Percentiles rank a stretch among this genome's conserved stretches.
Evolutionary conservation across 2,888 invertebrate species (phyloP).

Genomic region (Zaprionus obscuricornis): DNA sequence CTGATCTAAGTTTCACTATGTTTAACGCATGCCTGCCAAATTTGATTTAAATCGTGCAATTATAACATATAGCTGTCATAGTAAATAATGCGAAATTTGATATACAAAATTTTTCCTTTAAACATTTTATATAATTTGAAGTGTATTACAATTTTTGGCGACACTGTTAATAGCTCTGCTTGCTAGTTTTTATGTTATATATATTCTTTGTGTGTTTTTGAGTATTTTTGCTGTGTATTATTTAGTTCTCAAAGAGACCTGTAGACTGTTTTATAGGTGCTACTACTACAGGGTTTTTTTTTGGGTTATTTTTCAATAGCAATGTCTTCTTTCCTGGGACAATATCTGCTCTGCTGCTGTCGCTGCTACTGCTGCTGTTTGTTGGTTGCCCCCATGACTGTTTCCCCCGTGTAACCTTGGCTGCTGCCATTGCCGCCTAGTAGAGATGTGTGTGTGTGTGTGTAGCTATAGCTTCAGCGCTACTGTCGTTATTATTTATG

Average conservation of each 20-base stretch:
- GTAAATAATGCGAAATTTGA: background rate
- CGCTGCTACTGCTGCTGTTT: constrained; percentile 6
- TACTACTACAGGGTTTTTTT: background rate
- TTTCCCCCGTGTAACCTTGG: constrained; percentile 49
- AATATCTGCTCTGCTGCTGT: constrained; percentile 19
- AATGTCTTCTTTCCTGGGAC: constrained; percentile 22
- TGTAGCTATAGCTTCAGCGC: constrained; percentile 19
- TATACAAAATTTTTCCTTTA: background rate
- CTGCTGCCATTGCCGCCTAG: constrained; percentile 9
- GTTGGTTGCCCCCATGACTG: constrained; percentile 28
- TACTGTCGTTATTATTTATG: constrained; percentile 80
- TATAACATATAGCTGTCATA: no score
- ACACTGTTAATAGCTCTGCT: no score
- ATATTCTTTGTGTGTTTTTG: background rate
- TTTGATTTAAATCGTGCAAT: no score
- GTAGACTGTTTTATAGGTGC: constrained; percentile 4
- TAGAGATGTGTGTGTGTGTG: no score
- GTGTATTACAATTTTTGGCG: background rate
- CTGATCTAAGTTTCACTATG: no score
- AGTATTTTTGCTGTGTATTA: constrained; percentile 19
- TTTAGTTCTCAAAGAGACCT: constrained; percentile 10
- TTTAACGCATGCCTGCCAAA: no score
- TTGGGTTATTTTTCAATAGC: constrained; percentile 2
- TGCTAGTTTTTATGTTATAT: background rate
- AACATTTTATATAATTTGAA: constrained; percentile 4